Conservation (phyloP, 2,113 vertebrate genomes). For the Coreoperca whiteheadi region DNA sequence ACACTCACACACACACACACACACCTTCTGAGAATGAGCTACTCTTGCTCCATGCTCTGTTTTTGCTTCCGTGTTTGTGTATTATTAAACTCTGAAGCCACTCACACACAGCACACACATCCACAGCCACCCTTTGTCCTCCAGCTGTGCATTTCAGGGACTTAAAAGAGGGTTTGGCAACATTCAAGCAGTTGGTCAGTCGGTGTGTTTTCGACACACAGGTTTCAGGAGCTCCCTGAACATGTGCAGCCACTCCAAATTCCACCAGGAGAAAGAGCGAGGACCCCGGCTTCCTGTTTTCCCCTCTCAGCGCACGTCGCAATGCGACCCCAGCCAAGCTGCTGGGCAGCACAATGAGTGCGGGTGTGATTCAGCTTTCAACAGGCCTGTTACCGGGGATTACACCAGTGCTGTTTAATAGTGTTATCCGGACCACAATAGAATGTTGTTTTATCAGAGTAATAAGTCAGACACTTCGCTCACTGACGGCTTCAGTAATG, state of each 20-base stretch:
- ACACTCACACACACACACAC: background rate
- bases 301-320: slow-evolving; percentile 45
- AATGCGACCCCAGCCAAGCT: slow-evolving; percentile 44
- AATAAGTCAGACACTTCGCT: slow-evolving; percentile 67
- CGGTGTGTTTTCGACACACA: slow-evolving; percentile 45
- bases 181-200: slow-evolving; percentile 58
- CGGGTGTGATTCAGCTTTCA: slow-evolving; percentile 76
- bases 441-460: slow-evolving; percentile 69
- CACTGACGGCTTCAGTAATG: slow-evolving; percentile 68
- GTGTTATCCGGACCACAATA: slow-evolving; percentile 62
- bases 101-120: slow-evolving; percentile 9
- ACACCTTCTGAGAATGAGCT: background rate
- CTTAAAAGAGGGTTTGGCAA: slow-evolving; percentile 56
- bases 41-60: background rate
- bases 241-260: slow-evolving; percentile 61
- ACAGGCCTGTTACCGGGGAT: slow-evolving; percentile 77
- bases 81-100: background rate
- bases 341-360: slow-evolving; percentile 18
- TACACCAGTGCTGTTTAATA: slow-evolving; percentile 65
- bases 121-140: slow-evolving; percentile 38
- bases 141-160: slow-evolving; percentile 68
- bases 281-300: slow-evolving; percentile 62
- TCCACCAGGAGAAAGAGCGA: slow-evolving; percentile 37
- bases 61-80: slow-evolving; percentile 6
- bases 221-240: slow-evolving; percentile 50